Evolutionary conservation across 1,140 invertebrate genomes (phyloP), one percentile per base, ranked within the genome.

Genomic region (Pachypsylla venusta): DNA sequence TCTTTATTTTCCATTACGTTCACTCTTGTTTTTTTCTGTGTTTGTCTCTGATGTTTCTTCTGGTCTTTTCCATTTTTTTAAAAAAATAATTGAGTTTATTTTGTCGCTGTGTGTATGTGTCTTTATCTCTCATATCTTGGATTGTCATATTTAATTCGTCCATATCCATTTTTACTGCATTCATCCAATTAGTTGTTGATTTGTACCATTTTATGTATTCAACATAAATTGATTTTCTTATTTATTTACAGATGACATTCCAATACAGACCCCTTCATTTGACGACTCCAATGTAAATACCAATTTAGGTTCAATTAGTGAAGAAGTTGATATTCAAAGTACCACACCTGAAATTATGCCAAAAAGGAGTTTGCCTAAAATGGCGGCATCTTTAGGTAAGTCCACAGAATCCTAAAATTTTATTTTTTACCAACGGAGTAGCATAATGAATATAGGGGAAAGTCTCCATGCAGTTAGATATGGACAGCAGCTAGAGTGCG

Each of bases 171-270:
- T 25, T 25, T 25, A 56, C 10, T 25, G 10, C 53, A 54, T 57
- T 26, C 14, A 4, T 57, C 14, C 7, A 22, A 53, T n/a, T 53
- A 55, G 13, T 60, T 27, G 59, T 27, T 58, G 7, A 30, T 30
- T 30, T 3, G 27, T 60, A 57, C 3, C 4, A 20, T 13, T 58
- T 39, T 25, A 7, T 19, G 22, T 10, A 5, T 7, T 58, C 26
- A 4, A 19, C 20, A 40, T 56, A 28, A 28, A 53, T 55, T 10
- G 27, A 53, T 22, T 58, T 19, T 35, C 55, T 57, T 61, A 24
- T 60, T n/a, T 57, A 61, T 55, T 59, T 62, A 24, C 60, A 73
- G 70, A 72, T 65, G 70, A 71, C 56, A 73, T 71, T 63, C 71
- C 70, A 53, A 72, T 72, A 40, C 71, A 71, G 61, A 59, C 60